These are phyloP conservation scores for Elysia chlorotica DNA, from an alignment of 1,140 invertebrate species.

Conservation along the genomic window DNA sequence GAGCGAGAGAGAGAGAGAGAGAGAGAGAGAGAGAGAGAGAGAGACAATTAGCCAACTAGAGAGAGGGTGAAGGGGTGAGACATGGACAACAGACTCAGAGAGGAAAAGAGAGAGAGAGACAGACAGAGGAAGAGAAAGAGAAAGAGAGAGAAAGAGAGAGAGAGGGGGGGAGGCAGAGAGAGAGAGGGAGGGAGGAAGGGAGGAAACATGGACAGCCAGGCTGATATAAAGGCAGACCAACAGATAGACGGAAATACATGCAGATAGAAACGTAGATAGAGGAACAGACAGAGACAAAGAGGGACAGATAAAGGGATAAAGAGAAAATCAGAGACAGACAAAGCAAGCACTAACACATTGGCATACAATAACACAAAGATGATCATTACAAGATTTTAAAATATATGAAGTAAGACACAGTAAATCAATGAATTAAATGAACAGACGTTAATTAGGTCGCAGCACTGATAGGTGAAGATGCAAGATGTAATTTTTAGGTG, in stretches of 20 bases:
- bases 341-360: no score
- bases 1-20: constrained; percentile 5
- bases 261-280: neutral
- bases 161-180: neutral
- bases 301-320: no score
- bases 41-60: neutral
- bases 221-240: neutral
- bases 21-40: constrained; percentile 1
- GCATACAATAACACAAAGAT: no score
- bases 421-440: no score
- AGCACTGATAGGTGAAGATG: no score
- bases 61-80: neutral
- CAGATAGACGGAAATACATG: neutral
- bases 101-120: neutral
- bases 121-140: neutral
- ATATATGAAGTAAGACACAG: no score
- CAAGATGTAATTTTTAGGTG: no score
- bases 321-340: no score
- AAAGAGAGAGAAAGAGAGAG: neutral
- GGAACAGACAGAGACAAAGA: neutral
- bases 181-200: neutral
- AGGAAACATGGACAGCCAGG: neutral
- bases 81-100: neutral
- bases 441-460: no score
- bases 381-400: no score